phyloP scores from a whole-genome alignment of 2,888 invertebrate species.

The Neria commutata region DNA sequence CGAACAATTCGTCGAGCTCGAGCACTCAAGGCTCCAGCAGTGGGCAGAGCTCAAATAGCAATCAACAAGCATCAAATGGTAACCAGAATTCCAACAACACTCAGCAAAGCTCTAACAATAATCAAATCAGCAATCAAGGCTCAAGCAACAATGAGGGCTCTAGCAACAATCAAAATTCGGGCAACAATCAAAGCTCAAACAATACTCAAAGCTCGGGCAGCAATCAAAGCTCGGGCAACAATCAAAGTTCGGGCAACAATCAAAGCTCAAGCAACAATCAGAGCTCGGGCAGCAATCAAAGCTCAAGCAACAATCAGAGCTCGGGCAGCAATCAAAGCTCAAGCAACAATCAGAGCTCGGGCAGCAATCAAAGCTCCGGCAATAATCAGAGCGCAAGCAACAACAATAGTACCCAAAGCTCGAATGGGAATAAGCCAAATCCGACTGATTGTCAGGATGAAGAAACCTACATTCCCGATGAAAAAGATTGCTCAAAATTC shows the following conservation, averaged over 20 bases:
- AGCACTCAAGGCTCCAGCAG: constrained; percentile 14
- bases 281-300: constrained; percentile 26
- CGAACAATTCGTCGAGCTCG: constrained; percentile 26
- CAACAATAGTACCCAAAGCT: constrained; percentile 13
- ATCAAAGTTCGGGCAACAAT: constrained; percentile 16
- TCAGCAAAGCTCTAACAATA: constrained; percentile 25
- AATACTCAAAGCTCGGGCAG: constrained; percentile 23
- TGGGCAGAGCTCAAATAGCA: not conserved
- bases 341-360: constrained; percentile 17
- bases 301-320: constrained; percentile 18
- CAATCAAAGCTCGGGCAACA: constrained; percentile 10
- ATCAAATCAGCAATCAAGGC: constrained; percentile 23
- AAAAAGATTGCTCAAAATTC: constrained; percentile 66
- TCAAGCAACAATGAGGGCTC: constrained; percentile 29
- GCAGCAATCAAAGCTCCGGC: constrained; percentile 28
- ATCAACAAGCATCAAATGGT: not conserved
- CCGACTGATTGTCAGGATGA: constrained; percentile 52
- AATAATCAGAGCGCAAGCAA: constrained; percentile 24
- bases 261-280: constrained; percentile 26
- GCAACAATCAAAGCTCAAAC: constrained; percentile 25
- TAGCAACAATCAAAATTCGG: constrained; percentile 26
- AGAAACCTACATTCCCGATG: constrained; percentile 61
- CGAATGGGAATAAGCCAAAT: constrained; percentile 20
- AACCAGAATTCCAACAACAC: constrained; percentile 9
- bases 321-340: constrained; percentile 1